A percentile compares a stretch with the other conserved stretches of the same genome.
phyloP scores from a whole-genome alignment of 2,888 invertebrate genomes.

The Tipula lateralis region DNA sequence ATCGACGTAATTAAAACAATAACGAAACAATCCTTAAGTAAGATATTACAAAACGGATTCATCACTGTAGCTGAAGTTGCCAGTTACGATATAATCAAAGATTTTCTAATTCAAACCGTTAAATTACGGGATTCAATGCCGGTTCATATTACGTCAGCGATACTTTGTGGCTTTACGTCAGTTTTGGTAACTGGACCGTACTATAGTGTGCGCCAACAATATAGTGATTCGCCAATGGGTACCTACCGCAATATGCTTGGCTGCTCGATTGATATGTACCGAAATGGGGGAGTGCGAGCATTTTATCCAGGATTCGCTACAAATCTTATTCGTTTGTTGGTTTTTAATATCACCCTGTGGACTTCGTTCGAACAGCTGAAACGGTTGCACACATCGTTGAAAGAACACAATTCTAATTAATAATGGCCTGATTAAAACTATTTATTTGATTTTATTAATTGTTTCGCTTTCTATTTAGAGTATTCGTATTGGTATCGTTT shows the following conservation, averaged over 20 bases:
- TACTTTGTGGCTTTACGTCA: constrained; percentile 53
- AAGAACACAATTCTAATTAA: neutral
- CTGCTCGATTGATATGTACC: constrained; percentile 54
- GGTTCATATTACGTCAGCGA: neutral
- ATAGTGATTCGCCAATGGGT: constrained; percentile 59
- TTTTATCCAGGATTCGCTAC: constrained; percentile 66
- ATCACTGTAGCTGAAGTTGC: neutral
- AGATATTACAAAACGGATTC: neutral
- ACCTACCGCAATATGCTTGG: constrained; percentile 57
- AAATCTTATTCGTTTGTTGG: constrained; percentile 59
- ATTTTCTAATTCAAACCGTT: neutral
- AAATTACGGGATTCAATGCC: neutral
- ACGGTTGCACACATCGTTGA: neutral
- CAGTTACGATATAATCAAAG: neutral
- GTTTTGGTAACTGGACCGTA: constrained; percentile 61
- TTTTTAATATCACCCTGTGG: constrained; percentile 66
- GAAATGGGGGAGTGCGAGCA: constrained; percentile 54
- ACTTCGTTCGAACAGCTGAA: constrained; percentile 62
- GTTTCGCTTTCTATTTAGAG: neutral
- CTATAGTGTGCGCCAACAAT: constrained; percentile 62
- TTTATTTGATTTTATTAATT: neutral
- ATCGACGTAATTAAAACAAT: neutral
- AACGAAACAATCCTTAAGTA: neutral
- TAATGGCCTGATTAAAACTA: neutral
- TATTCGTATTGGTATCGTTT: neutral